These are phyloP conservation scores for Drosophila grimshawi DNA, from an alignment of 1,140 invertebrate species.

Conservation along the genomic window DNA sequence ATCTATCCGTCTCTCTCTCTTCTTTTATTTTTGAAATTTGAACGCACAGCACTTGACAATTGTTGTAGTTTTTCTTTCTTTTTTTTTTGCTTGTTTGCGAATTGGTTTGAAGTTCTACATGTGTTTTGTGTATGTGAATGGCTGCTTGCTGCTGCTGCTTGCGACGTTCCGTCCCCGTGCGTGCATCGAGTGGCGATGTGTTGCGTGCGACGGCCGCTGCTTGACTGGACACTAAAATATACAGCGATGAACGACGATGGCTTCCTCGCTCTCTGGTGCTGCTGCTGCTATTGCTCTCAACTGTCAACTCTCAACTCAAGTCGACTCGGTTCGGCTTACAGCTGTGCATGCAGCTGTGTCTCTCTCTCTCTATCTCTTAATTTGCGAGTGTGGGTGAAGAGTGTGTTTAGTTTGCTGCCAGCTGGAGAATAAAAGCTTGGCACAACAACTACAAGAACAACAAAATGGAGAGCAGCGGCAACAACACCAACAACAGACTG, in stretches of 20 bases:
- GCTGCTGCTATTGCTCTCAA: background rate
- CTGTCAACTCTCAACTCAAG: conserved; percentile 11
- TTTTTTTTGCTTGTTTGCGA: conserved; percentile 46
- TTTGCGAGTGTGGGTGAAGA: conserved; percentile 36
- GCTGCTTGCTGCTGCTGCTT: conserved; percentile 34
- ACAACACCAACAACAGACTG: conserved; percentile 17
- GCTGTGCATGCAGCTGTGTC: conserved; percentile 33
- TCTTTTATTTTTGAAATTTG: conserved; percentile 24
- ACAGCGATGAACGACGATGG: conserved; percentile 13
- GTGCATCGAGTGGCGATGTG: conserved; percentile 44
- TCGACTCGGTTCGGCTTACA: conserved; percentile 25
- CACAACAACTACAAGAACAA: conserved; percentile 28
- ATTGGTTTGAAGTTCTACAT: conserved; percentile 59
- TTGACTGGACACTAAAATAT: conserved; percentile 30
- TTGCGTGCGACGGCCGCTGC: conserved; percentile 58
- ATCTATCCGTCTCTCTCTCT: conserved; percentile 22
- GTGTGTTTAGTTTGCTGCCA: conserved; percentile 29
- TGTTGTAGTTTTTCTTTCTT: conserved; percentile 41
- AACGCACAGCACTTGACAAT: conserved; percentile 66
- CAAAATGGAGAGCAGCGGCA: conserved; percentile 21
- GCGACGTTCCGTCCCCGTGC: conserved; percentile 48
- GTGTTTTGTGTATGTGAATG: conserved; percentile 22
- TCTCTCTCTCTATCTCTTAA: conserved; percentile 12
- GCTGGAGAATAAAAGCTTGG: conserved; percentile 30
- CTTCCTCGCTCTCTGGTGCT: conserved; percentile 15